phyloP scores from a whole-genome alignment of 1,140 invertebrate species.

The Linepithema humile region DNA sequence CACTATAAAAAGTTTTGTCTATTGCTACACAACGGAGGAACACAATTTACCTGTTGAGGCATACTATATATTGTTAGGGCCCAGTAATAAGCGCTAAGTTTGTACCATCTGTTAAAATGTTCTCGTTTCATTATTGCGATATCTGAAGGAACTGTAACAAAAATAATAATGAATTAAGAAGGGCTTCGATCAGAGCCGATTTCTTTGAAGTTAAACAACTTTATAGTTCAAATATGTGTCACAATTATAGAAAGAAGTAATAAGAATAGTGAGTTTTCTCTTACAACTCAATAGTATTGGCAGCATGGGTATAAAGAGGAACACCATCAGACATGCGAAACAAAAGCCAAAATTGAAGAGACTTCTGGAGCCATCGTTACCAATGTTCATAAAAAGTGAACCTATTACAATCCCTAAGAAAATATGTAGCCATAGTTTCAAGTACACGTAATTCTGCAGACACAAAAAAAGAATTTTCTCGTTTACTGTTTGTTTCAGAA shows the following conservation, averaged over 20 bases:
- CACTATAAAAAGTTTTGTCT: no score
- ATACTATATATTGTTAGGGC: constrained; percentile 92
- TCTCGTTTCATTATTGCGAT: constrained; percentile 94
- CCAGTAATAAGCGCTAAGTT: constrained; percentile 94
- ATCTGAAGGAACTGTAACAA: constrained; percentile 93
- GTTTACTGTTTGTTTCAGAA: background rate
- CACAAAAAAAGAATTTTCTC: constrained; percentile 31
- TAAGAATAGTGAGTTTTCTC: constrained; percentile 66
- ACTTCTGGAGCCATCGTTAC: constrained; percentile 91
- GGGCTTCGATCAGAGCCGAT: background rate
- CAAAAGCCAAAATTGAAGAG: constrained; percentile 94
- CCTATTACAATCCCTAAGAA: constrained; percentile 90
- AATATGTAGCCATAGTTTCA: constrained; percentile 88
- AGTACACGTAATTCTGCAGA: constrained; percentile 88
- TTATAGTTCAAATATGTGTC: no score
- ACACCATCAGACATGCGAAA: constrained; percentile 90
- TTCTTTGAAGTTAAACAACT: background rate
- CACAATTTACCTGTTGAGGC: constrained; percentile 86
- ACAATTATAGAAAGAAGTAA: no score
- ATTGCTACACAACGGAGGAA: no score
- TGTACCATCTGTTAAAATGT: constrained; percentile 97
- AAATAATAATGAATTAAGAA: background rate
- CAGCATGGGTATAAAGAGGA: constrained; percentile 92
- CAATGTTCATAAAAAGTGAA: constrained; percentile 88
- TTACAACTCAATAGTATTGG: constrained; percentile 91